phyloP scores from a whole-genome alignment of 23 tunicate species.

The Clavelina lepadiformis region DNA sequence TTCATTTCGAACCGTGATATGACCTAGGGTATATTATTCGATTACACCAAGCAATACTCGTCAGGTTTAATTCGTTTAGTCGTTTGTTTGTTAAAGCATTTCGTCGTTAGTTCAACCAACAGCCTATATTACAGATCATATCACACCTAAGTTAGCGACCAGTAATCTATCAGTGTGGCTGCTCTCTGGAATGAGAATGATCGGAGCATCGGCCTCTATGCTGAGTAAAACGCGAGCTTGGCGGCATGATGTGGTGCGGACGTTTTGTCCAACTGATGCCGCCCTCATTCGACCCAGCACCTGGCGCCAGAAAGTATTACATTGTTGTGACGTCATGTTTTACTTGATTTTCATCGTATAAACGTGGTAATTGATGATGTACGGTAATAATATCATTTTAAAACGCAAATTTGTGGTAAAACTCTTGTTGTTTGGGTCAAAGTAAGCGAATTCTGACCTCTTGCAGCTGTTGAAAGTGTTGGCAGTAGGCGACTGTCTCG shows the following conservation, averaged over 20 bases:
- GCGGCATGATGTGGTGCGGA: slow-evolving; percentile 51
- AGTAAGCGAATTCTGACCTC: slow-evolving; percentile 31
- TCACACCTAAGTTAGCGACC: slow-evolving; percentile 81
- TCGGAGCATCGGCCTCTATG: slow-evolving; percentile 70
- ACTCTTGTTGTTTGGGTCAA: background rate
- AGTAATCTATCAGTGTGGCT: slow-evolving; percentile 63
- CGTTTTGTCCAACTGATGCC: slow-evolving; percentile 91
- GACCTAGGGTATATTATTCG: too few relatives aligned
- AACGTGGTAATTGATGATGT: background rate
- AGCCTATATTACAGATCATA: too few relatives aligned
- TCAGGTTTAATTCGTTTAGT: too few relatives aligned
- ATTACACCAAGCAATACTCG: too few relatives aligned
- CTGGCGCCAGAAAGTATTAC: slow-evolving; percentile 13
- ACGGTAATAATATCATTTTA: background rate
- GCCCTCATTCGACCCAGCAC: slow-evolving; percentile 87
- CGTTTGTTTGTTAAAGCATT: too few relatives aligned
- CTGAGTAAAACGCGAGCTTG: slow-evolving; percentile 69
- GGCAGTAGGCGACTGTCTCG: slow-evolving; percentile 86
- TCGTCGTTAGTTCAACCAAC: too few relatives aligned
- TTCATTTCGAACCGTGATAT: slow-evolving; percentile 56
- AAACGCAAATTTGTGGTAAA: background rate
- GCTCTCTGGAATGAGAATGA: slow-evolving; percentile 87
- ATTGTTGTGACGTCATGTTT: background rate
- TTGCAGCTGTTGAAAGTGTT: slow-evolving; percentile 96
- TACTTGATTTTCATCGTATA: background rate